Base-by-base conservation (phyloP, 2,888 invertebrate genomes). In the Bombyx huttoni region DNA sequence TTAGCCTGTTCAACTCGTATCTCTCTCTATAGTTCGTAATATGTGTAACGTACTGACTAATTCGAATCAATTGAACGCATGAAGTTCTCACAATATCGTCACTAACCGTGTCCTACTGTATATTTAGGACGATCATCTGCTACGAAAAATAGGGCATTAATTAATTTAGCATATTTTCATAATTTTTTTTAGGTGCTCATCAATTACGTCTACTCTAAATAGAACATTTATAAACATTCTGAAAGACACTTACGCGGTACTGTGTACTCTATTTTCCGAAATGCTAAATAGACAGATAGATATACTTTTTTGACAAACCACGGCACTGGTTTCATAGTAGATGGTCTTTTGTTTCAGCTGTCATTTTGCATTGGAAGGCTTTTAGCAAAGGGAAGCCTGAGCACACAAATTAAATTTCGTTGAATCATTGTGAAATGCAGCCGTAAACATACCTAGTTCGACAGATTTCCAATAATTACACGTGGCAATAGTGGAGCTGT, bases 71-170 rank as follows among this genome's bases (percentile, higher is more conserved):
- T 14, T 49, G 34, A n/a, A 34, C n/a, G 34, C n/a, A 46, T 10
- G 34, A 9, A 24, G 34, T 49, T 49, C 46, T n/a, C 13, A 52
- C 24, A 52, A 12, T 33, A 50, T 52, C 40, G 35, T 47, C 47
- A 52, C 47, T 40, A 52, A 34, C 46, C 13, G 49, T 46, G 13
- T 49, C 48, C 14, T 46, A 52, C 35, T 53, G 48, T 46, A 13
- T 51, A 53, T 51, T 53, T 53, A 35, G 49, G 47, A 47, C 51
- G 47, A 51, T 53, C 53, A 53, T 51, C 35, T 53, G 51, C 46
- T 40, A 10, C 40, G 8, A 12, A 40, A 12, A 40, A 40, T 40
- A 40, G 40, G 8, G 1, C 12, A 7, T 40, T 40, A 40, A 40
- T 3, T 40, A 8, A 40, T 40, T 40, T 40, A 40, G 12, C 40